A percentile compares a stretch with the other conserved stretches of the same genome.
phyloP scores from a whole-genome alignment of 2,888 invertebrate genomes.

The Vanessa cardui region DNA sequence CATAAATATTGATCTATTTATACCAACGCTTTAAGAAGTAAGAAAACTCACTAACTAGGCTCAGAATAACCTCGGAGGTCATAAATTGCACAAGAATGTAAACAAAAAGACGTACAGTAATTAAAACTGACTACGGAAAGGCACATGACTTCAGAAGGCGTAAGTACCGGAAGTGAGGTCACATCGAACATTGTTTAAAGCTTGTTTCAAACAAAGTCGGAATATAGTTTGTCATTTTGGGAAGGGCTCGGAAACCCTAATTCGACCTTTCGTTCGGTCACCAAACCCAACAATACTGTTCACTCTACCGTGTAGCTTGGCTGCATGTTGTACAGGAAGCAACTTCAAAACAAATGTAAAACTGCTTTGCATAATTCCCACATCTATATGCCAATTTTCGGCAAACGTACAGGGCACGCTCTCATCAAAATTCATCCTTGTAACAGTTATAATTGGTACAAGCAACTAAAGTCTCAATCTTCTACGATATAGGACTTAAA shows the following conservation, averaged over 20 bases:
- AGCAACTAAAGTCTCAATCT: conserved; percentile 27
- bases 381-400: conserved; percentile 44
- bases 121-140: not conserved
- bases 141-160: not conserved
- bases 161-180: not conserved
- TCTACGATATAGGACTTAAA: conserved; percentile 4
- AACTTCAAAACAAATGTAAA: conserved; percentile 23
- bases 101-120: not conserved
- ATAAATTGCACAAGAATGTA: not conserved
- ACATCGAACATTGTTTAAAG: conserved; percentile 5
- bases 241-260: conserved; percentile 16
- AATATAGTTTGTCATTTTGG: not conserved
- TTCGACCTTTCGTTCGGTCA: conserved; percentile 30
- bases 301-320: conserved; percentile 33
- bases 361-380: conserved; percentile 36
- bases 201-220: not conserved
- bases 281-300: conserved; percentile 31
- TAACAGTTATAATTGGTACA: conserved; percentile 14
- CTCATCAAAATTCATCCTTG: conserved; percentile 29
- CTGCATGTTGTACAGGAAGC: conserved; percentile 42
- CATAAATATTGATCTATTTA: too few relatives aligned
- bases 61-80: too few relatives aligned
- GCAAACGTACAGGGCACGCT: conserved; percentile 34
- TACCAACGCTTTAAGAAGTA: too few relatives aligned
- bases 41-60: too few relatives aligned